A percentile compares a stretch with the other conserved stretches of the same genome.
Evolutionary conservation across 1,140 invertebrate genomes (phyloP).

Genomic region (Caenorhabditis remanei): DNA sequence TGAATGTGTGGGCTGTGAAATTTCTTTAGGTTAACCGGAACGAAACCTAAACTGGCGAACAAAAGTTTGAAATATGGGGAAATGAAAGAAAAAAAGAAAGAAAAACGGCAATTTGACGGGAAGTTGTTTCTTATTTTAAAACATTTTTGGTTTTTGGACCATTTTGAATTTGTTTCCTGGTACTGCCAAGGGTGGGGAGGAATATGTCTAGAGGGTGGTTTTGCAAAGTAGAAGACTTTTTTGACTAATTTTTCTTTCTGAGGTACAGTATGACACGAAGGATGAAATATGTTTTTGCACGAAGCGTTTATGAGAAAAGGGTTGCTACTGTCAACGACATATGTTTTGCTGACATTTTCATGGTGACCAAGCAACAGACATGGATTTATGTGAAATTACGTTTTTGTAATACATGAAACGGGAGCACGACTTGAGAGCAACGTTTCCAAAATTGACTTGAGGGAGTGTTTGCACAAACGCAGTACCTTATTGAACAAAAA

Average conservation of each 20-base stretch:
- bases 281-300: too few relatives aligned
- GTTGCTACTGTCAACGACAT: too few relatives aligned
- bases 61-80: constrained; percentile 19
- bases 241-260: too few relatives aligned
- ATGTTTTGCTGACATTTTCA: not conserved
- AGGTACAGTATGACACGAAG: too few relatives aligned
- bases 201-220: too few relatives aligned
- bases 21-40: constrained; percentile 34
- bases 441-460: too few relatives aligned
- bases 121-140: constrained; percentile 35
- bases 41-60: constrained; percentile 18
- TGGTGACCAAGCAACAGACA: not conserved
- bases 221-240: too few relatives aligned
- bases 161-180: constrained; percentile 8
- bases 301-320: too few relatives aligned
- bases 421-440: not conserved
- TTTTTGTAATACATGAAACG: not conserved
- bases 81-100: not conserved
- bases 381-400: not conserved
- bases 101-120: not conserved
- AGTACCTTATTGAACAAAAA: not conserved
- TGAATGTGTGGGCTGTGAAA: constrained; percentile 14
- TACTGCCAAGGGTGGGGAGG: not conserved
- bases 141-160: constrained; percentile 5
- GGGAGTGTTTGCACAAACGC: too few relatives aligned